These are phyloP conservation scores for Drosophila ogumai DNA, from an alignment of 1,140 invertebrate genomes.

Conservation along the genomic window DNA sequence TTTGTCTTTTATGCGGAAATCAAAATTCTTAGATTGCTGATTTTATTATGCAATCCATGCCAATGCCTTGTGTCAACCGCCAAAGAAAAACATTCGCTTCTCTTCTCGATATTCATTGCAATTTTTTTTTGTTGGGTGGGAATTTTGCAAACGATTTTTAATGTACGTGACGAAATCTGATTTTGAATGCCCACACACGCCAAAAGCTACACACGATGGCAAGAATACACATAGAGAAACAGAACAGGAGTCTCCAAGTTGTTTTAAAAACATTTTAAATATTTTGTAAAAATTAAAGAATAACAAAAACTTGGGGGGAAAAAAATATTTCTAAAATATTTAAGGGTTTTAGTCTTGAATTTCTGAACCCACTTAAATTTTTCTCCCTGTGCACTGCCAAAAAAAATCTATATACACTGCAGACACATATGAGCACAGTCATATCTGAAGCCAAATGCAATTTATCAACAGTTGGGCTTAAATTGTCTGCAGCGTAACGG, in stretches of 20 bases:
- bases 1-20: conserved; percentile 49
- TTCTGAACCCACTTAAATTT: background rate
- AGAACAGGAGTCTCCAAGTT: background rate
- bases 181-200: conserved; percentile 63
- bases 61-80: conserved; percentile 67
- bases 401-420: conserved; percentile 31
- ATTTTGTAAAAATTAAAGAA: background rate
- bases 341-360: no score
- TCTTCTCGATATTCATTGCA: conserved; percentile 23
- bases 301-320: no score
- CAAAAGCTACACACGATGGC: conserved; percentile 20
- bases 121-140: conserved; percentile 7
- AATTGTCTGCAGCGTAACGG: conserved; percentile 80
- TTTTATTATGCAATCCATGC: conserved; percentile 64
- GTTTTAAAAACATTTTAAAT: background rate
- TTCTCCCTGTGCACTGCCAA: background rate
- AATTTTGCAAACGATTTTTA: conserved; percentile 73
- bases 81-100: conserved; percentile 40
- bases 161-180: conserved; percentile 80
- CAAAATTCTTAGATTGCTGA: conserved; percentile 26
- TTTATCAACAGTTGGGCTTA: conserved; percentile 81
- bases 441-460: conserved; percentile 78
- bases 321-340: background rate
- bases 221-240: conserved; percentile 9
- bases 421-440: conserved; percentile 19